phyloP scores from a whole-genome alignment of 2,888 invertebrate species.

The Lasioglossum malachurum region DNA sequence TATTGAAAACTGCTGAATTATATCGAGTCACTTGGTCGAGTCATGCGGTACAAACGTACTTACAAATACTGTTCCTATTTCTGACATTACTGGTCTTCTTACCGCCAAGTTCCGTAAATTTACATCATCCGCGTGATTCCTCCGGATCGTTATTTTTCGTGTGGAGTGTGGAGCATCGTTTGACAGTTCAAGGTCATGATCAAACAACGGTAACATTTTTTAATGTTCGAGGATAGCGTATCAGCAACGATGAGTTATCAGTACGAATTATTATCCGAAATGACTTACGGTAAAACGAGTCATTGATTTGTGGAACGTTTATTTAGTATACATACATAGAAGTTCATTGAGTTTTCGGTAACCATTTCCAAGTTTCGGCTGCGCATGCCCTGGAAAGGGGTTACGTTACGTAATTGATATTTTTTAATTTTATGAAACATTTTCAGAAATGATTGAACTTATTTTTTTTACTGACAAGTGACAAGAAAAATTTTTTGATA shows the following conservation, averaged over 20 bases:
- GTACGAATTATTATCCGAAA: too few species aligned
- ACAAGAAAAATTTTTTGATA: neutral
- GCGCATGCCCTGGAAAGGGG: conserved; percentile 12
- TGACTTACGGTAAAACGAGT: neutral
- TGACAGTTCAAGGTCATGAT: conserved; percentile 17
- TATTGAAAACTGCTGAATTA: conserved; percentile 10
- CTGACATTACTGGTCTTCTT: conserved; percentile 21
- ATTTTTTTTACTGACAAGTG: neutral
- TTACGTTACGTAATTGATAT: neutral
- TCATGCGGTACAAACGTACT: neutral
- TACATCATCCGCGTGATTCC: conserved; percentile 24
- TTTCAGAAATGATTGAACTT: neutral
- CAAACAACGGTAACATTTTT: neutral
- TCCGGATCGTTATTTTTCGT: conserved; percentile 20
- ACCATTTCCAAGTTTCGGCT: neutral
- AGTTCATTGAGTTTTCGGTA: neutral
- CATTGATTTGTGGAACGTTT: neutral
- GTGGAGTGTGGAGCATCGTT: neutral
- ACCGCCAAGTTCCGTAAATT: neutral
- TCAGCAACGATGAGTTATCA: neutral
- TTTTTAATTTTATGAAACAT: neutral
- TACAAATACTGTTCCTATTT: neutral
- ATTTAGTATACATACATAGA: neutral
- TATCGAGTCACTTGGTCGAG: neutral
- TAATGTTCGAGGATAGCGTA: neutral